Conservation (phyloP, 2,888 invertebrate species). For the Tipula vernalis region DNA sequence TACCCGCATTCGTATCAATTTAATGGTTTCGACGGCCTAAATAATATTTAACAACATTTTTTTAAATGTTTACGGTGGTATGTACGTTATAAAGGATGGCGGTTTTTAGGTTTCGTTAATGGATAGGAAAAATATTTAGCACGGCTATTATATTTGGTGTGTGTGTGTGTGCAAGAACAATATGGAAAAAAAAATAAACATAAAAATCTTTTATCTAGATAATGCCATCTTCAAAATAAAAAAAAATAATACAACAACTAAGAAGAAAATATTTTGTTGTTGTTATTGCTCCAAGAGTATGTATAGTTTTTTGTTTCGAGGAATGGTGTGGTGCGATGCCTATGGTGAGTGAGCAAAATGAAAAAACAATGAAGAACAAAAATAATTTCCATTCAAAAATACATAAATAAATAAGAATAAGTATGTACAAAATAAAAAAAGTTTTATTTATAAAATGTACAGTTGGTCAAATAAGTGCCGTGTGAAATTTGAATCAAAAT, state of each 20-base stretch:
- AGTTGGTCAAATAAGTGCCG: background rate
- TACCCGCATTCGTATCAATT: background rate
- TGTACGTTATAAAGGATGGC: background rate
- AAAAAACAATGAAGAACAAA: background rate
- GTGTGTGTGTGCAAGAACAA: background rate
- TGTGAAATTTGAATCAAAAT: too few relatives aligned
- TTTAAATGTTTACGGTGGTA: background rate
- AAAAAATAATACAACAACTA: background rate
- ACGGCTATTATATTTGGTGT: background rate
- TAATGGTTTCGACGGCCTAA: background rate
- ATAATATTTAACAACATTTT: background rate
- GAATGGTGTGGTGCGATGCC: background rate
- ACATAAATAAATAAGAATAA: background rate
- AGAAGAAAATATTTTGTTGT: background rate
- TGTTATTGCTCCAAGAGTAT: background rate
- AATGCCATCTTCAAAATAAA: background rate
- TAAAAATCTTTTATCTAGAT: constrained; percentile 1
- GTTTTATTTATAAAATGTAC: background rate
- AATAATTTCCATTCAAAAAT: background rate
- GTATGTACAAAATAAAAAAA: background rate
- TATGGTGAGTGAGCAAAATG: background rate
- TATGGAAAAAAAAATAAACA: background rate
- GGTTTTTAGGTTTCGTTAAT: background rate
- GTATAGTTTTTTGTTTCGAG: background rate
- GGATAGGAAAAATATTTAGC: background rate